phyloP scores from a whole-genome alignment of 1,140 invertebrate genomes.

The Paracyclopina nana region DNA sequence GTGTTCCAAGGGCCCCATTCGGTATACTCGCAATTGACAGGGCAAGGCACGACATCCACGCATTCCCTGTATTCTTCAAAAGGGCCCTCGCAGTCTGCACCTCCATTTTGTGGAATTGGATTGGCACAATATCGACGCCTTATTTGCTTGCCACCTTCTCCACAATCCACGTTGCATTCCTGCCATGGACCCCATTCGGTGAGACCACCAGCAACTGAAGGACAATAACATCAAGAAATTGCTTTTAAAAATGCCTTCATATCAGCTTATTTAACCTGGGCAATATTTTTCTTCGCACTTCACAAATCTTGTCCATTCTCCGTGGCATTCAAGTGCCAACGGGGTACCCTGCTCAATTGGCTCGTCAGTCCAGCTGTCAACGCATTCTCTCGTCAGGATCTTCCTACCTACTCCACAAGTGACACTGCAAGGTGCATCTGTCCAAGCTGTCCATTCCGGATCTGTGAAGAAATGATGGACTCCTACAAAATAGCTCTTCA shows the following conservation, averaged over 20 bases:
- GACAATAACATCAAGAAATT: constrained; percentile 12
- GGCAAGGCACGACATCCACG: constrained; percentile 31
- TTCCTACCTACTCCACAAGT: constrained; percentile 41
- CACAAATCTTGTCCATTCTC: constrained; percentile 37
- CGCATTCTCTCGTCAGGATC: constrained; percentile 25
- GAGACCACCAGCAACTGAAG: constrained; percentile 35
- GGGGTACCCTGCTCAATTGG: constrained; percentile 26
- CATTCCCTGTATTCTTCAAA: constrained; percentile 48
- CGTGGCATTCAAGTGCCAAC: constrained; percentile 26
- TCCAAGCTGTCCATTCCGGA: constrained; percentile 28
- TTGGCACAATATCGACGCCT: constrained; percentile 25
- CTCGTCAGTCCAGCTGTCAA: constrained; percentile 19
- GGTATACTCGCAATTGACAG: background rate
- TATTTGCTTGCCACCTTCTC: constrained; percentile 35
- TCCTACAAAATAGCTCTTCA: background rate
- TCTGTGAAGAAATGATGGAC: background rate
- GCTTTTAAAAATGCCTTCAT: background rate
- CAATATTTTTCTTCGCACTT: constrained; percentile 42
- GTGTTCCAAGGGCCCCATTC: background rate
- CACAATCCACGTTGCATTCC: constrained; percentile 31
- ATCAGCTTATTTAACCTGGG: background rate
- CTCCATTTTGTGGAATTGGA: constrained; percentile 27
- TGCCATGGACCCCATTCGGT: constrained; percentile 29
- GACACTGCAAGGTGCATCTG: constrained; percentile 25
- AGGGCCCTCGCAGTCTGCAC: constrained; percentile 24